Evolutionary conservation across 2,888 invertebrate species (phyloP).

Genomic region (Tribolium freemani): DNA sequence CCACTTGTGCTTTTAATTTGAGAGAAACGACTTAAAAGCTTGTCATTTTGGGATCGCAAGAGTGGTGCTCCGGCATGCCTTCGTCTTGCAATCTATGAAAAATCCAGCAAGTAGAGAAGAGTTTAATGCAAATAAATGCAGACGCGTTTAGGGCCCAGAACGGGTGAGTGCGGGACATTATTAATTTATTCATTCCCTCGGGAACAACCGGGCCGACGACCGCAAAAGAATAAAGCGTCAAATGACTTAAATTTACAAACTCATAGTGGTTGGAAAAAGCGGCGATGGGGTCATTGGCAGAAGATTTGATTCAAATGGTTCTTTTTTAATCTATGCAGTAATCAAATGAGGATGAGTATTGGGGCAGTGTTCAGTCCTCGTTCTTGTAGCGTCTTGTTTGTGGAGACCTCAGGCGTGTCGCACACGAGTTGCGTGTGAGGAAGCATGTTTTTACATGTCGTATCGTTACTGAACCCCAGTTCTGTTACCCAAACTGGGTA

Average conservation of each 20-base stretch:
- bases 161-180: constrained; percentile 57
- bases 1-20: too few species aligned
- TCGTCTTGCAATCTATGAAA: constrained; percentile 31
- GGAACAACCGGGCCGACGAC: constrained; percentile 56
- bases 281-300: constrained; percentile 30
- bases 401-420: constrained; percentile 39
- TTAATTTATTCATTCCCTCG: constrained; percentile 63
- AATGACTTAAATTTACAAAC: constrained; percentile 54
- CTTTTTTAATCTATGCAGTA: neutral
- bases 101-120: constrained; percentile 46
- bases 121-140: constrained; percentile 62
- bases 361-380: too few species aligned
- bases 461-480: constrained; percentile 57
- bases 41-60: neutral
- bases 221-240: constrained; percentile 58
- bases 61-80: constrained; percentile 3
- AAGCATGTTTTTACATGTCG: constrained; percentile 61
- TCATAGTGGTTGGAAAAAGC: constrained; percentile 56
- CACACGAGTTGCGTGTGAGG: constrained; percentile 43
- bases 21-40: too few species aligned
- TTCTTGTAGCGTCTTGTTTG: constrained; percentile 46
- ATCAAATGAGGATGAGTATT: neutral
- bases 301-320: neutral
- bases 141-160: constrained; percentile 57
- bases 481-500: constrained; percentile 64